A percentile compares a stretch with the other conserved stretches of the same genome.
Conservation (phyloP, 2,888 invertebrate genomes). For the Aethes cnicana region DNA sequence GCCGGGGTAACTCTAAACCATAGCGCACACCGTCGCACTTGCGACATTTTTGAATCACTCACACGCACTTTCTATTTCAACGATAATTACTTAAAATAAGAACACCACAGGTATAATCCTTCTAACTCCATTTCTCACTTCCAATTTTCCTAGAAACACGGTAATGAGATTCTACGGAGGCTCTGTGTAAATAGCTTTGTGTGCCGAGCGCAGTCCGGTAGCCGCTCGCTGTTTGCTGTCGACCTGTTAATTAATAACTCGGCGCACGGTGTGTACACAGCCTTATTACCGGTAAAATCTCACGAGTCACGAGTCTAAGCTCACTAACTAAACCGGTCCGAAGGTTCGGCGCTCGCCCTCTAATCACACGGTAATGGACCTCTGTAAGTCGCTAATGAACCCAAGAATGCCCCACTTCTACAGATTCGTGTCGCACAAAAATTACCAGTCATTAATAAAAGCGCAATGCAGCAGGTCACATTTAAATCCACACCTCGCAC, state of each 20-base stretch:
- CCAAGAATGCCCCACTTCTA: conserved; percentile 24
- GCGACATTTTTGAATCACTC: conserved; percentile 18
- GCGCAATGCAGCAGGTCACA: conserved; percentile 60
- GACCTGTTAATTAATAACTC: conserved; percentile 82
- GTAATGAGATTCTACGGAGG: conserved; percentile 78
- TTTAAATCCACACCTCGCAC: conserved; percentile 70
- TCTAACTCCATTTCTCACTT: conserved; percentile 77
- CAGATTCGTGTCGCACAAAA: conserved; percentile 41
- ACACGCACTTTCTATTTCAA: conserved; percentile 30
- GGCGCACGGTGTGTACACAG: conserved; percentile 76
- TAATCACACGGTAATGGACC: conserved; percentile 66
- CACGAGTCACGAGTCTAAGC: conserved; percentile 78
- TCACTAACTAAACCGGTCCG: conserved; percentile 66
- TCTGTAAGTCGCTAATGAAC: conserved; percentile 40
- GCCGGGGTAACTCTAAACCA: conserved; percentile 5
- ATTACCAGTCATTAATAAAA: conserved; percentile 57
- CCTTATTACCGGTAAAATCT: conserved; percentile 82
- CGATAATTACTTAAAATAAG: conserved; percentile 40
- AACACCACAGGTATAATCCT: conserved; percentile 60
- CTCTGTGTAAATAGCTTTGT: conserved; percentile 70
- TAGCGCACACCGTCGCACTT: conserved; percentile 8
- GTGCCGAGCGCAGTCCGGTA: conserved; percentile 76
- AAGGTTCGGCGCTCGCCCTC: conserved; percentile 62
- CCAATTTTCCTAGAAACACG: conserved; percentile 72
- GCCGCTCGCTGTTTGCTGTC: conserved; percentile 79